Conservation (phyloP, 1,140 invertebrate genomes). For the Neodiprion virginianus region DNA sequence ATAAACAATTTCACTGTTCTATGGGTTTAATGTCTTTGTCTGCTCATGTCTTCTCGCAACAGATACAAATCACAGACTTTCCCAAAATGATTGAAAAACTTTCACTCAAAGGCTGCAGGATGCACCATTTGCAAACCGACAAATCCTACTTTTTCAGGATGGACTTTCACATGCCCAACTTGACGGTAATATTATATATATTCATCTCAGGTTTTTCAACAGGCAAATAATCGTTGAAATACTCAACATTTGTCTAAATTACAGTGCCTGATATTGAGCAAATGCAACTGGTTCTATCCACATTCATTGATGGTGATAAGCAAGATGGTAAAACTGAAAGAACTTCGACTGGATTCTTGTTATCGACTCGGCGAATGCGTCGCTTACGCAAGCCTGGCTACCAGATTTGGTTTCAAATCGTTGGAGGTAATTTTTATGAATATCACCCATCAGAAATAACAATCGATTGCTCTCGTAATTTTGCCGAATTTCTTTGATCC, state of each 20-base stretch:
- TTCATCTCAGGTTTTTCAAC: neutral
- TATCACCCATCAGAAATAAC: neutral
- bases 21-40: no score
- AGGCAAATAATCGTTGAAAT: neutral
- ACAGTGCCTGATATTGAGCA: slow-evolving; percentile 69
- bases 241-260: slow-evolving; percentile 30
- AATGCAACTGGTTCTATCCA: slow-evolving; percentile 74
- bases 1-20: neutral
- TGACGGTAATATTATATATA: slow-evolving; percentile 61
- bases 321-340: slow-evolving; percentile 68
- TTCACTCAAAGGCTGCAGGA: slow-evolving; percentile 64
- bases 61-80: slow-evolving; percentile 65
- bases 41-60: neutral
- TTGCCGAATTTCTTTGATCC: slow-evolving; percentile 11
- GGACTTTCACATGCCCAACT: slow-evolving; percentile 62
- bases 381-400: slow-evolving; percentile 75
- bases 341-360: slow-evolving; percentile 69
- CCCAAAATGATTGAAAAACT: slow-evolving; percentile 64
- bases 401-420: slow-evolving; percentile 73
- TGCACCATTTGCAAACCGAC: slow-evolving; percentile 58
- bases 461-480: neutral
- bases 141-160: slow-evolving; percentile 67
- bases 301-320: slow-evolving; percentile 74
- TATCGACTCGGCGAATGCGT: slow-evolving; percentile 71
- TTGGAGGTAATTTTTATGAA: slow-evolving; percentile 62